Base-by-base conservation (phyloP, 2,888 invertebrate species). In the Mythimna loreyi region DNA sequence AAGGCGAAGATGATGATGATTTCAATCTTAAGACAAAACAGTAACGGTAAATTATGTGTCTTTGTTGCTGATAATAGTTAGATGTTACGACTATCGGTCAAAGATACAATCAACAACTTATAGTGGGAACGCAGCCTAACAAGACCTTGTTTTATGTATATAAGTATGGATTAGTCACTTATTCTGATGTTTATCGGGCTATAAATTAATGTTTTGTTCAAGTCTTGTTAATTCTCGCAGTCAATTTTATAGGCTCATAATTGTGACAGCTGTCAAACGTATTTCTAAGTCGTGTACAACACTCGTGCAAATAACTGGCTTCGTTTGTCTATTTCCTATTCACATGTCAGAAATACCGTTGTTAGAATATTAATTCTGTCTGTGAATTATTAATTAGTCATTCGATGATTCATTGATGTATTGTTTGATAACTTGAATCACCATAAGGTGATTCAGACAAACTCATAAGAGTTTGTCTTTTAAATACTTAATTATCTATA, bases 351-450 rank as follows among this genome's bases (percentile, higher is more conserved):
- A 65, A 65, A 50, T 47, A 23, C 19, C 40, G 11, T 58, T 67
- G 45, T n/a, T 16, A 25, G 72, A 67, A 67, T 72, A 40, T 73
- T 53, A 23, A 72, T 73, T 71, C 33, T 6, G 19, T 21, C 21
- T 33, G 25, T 47, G 57, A 67, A 43, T 73, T 11, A 33, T 49
- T 53, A 67, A 72, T 72, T 50, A 21, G 1, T 43, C 30, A n/a
- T 33, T 21, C 4, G 19, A 2, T 50, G 56, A 73, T 40, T 60
- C 40, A 73, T 19, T 28, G 30, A 64, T 64, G 25, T 28, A 28
- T 68, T 33, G 40, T 7, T 28, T 49, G 5, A 25, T 43, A 6
- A 16, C 9, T 4, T 43, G 40, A 70, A 25, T 72, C 72, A 33
- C 13, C 53, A 30, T 40, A 47, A n/a, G n/a, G n/a, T n/a, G n/a